phyloP scores from a whole-genome alignment of 1,140 invertebrate genomes.

The Aphidius gifuensis region DNA sequence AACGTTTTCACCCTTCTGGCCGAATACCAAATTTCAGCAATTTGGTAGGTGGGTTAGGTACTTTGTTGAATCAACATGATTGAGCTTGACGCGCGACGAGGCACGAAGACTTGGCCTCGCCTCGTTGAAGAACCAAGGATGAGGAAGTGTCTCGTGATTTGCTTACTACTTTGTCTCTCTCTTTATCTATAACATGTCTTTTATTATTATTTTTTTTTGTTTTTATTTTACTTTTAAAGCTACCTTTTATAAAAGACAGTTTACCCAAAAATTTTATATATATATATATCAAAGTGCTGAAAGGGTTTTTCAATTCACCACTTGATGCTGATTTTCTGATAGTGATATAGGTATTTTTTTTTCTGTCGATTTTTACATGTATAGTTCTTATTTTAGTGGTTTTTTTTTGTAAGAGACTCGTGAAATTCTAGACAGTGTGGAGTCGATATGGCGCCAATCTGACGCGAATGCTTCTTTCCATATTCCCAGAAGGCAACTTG shows the following conservation, averaged over 20 bases:
- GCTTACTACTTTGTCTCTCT: background rate
- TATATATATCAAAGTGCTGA: no score
- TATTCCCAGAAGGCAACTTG: no score
- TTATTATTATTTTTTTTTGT: no score
- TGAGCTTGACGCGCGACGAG: conserved; percentile 51
- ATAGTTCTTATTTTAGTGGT: no score
- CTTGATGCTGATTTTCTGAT: no score
- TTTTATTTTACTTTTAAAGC: no score
- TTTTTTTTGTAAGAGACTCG: no score
- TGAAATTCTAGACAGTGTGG: conserved; percentile 9
- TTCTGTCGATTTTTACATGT: no score
- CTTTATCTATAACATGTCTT: no score
- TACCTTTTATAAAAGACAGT: no score
- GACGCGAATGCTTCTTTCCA: background rate
- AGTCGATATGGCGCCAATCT: conserved; percentile 24
- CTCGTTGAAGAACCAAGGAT: background rate
- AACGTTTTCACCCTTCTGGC: conserved; percentile 43
- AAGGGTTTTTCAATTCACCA: background rate
- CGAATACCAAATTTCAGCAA: conserved; percentile 57
- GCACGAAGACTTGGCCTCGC: conserved; percentile 18
- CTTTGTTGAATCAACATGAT: conserved; percentile 59
- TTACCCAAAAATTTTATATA: no score
- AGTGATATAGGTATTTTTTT: no score
- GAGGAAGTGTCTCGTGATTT: conserved; percentile 3
- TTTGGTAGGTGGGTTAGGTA: conserved; percentile 52